Conservation (phyloP, 2,113 vertebrate species). For the Spea multiplicata region DNA sequence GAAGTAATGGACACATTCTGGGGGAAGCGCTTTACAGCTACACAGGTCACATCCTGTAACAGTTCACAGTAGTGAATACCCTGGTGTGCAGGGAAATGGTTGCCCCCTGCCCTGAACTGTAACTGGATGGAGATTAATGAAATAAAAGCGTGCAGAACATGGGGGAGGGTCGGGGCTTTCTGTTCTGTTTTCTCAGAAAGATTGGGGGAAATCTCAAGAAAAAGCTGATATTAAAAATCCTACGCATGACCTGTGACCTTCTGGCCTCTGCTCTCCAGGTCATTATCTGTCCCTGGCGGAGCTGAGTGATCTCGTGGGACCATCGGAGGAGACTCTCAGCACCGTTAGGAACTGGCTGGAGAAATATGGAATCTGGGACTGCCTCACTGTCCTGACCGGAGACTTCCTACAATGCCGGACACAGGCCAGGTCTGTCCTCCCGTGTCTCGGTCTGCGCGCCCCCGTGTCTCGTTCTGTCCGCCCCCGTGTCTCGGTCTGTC, state of each 20-base stretch:
- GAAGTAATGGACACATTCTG: neutral
- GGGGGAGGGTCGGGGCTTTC: no score
- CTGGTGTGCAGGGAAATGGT: neutral
- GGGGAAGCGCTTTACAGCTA: neutral
- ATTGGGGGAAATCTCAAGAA: no score
- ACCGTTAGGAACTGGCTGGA: conserved; percentile 77
- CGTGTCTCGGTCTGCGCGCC: no score
- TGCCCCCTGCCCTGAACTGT: no score
- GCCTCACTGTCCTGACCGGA: conserved; percentile 70
- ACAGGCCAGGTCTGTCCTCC: conserved; percentile 73
- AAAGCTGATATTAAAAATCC: no score
- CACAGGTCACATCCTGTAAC: conserved; percentile 4
- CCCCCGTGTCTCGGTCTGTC: conserved; percentile 71
- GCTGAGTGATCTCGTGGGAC: conserved; percentile 73
- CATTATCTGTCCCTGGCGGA: conserved; percentile 79
- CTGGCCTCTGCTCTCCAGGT: conserved; percentile 61
- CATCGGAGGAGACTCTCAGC: conserved; percentile 69
- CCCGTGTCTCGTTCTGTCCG: conserved; percentile 49
- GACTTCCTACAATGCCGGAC: conserved; percentile 88
- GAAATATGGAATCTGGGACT: conserved; percentile 71
- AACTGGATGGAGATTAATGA: no score
- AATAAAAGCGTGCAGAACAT: no score
- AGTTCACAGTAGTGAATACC: neutral
- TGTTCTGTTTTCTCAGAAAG: no score
- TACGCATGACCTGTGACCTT: neutral